Evolutionary conservation across 2,888 invertebrate genomes (phyloP).

Genomic region (Disparrhopalites patrizii): DNA sequence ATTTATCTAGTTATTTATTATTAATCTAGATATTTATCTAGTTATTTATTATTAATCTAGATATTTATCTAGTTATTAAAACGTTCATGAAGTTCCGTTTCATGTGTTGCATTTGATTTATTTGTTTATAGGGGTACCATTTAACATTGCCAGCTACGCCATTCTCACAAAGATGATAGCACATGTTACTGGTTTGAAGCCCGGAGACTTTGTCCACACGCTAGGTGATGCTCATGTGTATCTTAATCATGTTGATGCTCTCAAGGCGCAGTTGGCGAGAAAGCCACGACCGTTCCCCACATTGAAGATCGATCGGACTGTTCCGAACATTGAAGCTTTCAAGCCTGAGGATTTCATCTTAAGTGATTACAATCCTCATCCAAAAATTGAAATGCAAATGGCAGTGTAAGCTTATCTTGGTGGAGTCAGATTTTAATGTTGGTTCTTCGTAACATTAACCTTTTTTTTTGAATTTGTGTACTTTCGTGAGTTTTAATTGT

Average conservation of each 20-base stretch:
- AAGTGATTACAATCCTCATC: too few relatives aligned
- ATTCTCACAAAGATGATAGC: slow-evolving; percentile 93
- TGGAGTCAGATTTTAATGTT: too few relatives aligned
- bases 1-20: too few relatives aligned
- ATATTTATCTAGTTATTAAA: too few relatives aligned
- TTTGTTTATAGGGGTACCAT: slow-evolving; percentile 44
- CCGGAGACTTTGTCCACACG: slow-evolving; percentile 90
- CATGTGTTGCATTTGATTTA: neutral
- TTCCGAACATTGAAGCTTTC: slow-evolving; percentile 81
- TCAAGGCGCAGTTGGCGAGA: slow-evolving; percentile 74
- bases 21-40: too few relatives aligned
- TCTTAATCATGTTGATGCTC: slow-evolving; percentile 77
- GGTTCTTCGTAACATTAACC: too few relatives aligned
- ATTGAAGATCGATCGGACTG: slow-evolving; percentile 68
- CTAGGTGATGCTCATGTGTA: slow-evolving; percentile 96
- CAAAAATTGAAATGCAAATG: too few relatives aligned
- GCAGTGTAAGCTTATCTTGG: too few relatives aligned
- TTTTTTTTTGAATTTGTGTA: too few relatives aligned
- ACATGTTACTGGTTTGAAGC: slow-evolving; percentile 84
- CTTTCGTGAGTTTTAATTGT: too few relatives aligned
- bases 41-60: too few relatives aligned
- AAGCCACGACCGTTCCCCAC: slow-evolving; percentile 77
- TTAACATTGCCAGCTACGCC: slow-evolving; percentile 93
- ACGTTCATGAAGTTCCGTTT: neutral
- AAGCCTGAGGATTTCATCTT: slow-evolving; percentile 78